Base-by-base conservation (phyloP, 2,113 vertebrate species). In the Otus sunia region DNA sequence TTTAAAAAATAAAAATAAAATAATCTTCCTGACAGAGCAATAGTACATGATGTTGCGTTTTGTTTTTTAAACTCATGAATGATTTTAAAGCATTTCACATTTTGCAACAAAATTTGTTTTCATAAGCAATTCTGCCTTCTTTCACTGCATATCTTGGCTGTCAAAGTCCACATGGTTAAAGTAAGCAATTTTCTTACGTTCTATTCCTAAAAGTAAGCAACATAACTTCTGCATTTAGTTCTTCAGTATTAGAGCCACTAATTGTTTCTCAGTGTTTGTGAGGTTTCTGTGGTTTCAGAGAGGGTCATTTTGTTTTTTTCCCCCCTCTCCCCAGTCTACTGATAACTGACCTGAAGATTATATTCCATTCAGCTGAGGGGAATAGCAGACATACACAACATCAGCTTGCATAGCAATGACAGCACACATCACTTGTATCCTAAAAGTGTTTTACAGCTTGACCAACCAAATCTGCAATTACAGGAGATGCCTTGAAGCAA, bases 391-490 rank as follows among this genome's bases (percentile, higher is more conserved):
- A n/a, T 17, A 43, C 6, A 3, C 69, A 91, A 52, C 21, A 18
- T 15, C 49, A 53, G 17, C 19, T 53, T 55, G 26, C 41, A 60
- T 8, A 82, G 18, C 63, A 83, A 45, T 29, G 56, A 71, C 36
- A 90, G 69, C 39, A 53, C 27, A 30, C 30, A 52, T 59, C 32
- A 23, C 74, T 76, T 58, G 47, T 43, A 78, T 53, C 88, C 71
- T 66, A 5, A 39, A 88, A 78, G 41, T 25, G 27, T 73, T 78
- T 90, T 89, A 95, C 49, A 78, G 66, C 45, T 92, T 90, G 68
- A 79, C 68, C 74, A 91, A 75, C 29, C 59, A 90, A 79, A 86
- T 91, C 91, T 73, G 74, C 72, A 90, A 73, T 95, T 96, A 81
- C 56, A 64, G 23, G 21, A 75, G 74, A 72, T 63, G 39, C 74